A percentile compares a stretch with the other conserved stretches of the same genome.
These are phyloP conservation scores for Blastobasis lacticolella DNA, from an alignment of 2,888 invertebrate genomes.

Conservation along the genomic window DNA sequence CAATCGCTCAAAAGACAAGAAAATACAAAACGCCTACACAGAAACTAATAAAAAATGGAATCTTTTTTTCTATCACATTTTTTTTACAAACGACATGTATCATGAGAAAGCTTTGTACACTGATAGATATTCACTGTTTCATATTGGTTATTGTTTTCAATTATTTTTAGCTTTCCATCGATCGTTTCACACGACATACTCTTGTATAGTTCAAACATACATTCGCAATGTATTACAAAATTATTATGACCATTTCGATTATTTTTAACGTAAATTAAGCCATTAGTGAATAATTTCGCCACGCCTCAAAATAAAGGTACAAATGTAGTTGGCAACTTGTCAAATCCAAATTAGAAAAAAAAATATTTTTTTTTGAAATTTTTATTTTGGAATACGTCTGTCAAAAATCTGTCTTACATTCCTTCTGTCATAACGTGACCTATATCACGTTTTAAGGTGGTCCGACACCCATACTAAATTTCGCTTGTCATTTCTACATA, in stretches of 20 bases:
- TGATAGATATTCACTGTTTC: background rate
- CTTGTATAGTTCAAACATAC: background rate
- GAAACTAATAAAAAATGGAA: slow-evolving; percentile 64
- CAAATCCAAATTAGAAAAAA: no score
- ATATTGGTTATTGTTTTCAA: background rate
- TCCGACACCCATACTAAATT: no score
- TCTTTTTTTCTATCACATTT: slow-evolving; percentile 57
- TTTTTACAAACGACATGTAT: slow-evolving; percentile 20
- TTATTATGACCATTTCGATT: background rate
- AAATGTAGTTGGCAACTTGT: no score
- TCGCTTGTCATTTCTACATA: no score
- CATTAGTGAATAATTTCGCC: no score
- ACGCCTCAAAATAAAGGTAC: no score
- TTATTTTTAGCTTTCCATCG: background rate
- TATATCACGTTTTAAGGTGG: no score
- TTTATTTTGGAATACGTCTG: no score
- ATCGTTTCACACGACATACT: background rate
- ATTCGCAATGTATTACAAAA: background rate
- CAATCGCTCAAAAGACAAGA: slow-evolving; percentile 16
- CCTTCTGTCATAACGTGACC: no score
- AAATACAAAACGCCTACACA: slow-evolving; percentile 27
- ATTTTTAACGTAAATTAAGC: background rate
- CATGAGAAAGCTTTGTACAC: background rate
- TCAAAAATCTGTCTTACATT: no score
- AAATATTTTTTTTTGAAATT: no score